Evolutionary conservation across 1,140 invertebrate genomes (phyloP).

Genomic region (Zaprionus africanus): DNA sequence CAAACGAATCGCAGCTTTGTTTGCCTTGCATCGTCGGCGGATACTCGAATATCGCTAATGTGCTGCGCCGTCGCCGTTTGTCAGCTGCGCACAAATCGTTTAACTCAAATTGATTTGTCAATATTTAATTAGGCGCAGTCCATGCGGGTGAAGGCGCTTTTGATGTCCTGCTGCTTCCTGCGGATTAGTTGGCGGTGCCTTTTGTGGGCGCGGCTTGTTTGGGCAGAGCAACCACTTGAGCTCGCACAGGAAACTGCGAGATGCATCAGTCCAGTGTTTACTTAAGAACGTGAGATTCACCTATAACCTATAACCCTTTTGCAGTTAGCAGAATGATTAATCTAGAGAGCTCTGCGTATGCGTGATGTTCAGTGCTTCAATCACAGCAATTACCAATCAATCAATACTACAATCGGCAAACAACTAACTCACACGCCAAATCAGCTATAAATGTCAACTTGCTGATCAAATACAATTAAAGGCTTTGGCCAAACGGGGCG

Average conservation of each 20-base stretch:
- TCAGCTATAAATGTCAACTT: slow-evolving; percentile 67
- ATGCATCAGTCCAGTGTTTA: not conserved
- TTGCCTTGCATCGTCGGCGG: slow-evolving; percentile 42
- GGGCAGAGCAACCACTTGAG: slow-evolving; percentile 13
- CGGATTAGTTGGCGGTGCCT: slow-evolving; percentile 69
- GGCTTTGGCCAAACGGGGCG: slow-evolving; percentile 25
- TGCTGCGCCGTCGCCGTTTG: slow-evolving; percentile 10
- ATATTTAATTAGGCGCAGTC: slow-evolving; percentile 76
- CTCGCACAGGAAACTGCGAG: slow-evolving; percentile 2
- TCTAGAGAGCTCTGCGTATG: slow-evolving; percentile 34
- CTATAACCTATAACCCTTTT: not conserved
- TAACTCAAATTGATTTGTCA: slow-evolving; percentile 83
- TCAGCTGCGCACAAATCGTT: slow-evolving; percentile 79
- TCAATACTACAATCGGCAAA: slow-evolving; percentile 56
- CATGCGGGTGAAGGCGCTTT: slow-evolving; percentile 57
- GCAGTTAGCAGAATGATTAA: slow-evolving; percentile 15
- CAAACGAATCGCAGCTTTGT: slow-evolving; percentile 76
- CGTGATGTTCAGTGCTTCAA: slow-evolving; percentile 33
- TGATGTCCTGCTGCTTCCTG: slow-evolving; percentile 67
- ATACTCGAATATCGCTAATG: slow-evolving; percentile 13
- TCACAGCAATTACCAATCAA: slow-evolving; percentile 56
- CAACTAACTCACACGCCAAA: slow-evolving; percentile 41
- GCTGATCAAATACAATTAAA: slow-evolving; percentile 72
- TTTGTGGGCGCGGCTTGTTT: slow-evolving; percentile 30
- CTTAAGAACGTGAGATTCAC: not conserved